phyloP scores from a whole-genome alignment of 2,797 vertebrate species.

The Alauda arvensis region DNA sequence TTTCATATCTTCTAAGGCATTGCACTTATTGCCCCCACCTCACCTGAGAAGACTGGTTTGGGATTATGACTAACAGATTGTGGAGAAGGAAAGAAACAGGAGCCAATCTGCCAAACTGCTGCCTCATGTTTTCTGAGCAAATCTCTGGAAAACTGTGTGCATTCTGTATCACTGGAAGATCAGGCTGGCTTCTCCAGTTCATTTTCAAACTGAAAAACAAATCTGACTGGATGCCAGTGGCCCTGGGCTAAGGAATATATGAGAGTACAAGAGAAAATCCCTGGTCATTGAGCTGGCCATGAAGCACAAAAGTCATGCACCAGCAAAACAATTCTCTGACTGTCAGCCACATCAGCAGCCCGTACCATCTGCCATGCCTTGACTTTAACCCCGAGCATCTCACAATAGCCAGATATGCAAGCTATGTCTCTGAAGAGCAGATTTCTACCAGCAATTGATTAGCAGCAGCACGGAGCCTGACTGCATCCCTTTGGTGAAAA shows the following conservation, averaged over 20 bases:
- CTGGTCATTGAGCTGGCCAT: rapidly evolving
- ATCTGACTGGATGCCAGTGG: background rate
- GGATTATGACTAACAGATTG: background rate
- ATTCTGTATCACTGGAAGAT: background rate
- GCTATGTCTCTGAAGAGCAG: background rate
- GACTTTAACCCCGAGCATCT: background rate
- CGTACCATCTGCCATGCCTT: background rate
- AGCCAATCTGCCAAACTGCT: background rate
- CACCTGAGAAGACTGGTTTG: background rate
- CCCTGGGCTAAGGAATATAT: background rate
- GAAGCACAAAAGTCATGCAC: background rate
- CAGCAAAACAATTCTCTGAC: background rate
- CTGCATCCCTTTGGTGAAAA: background rate
- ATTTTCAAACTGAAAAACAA: background rate
- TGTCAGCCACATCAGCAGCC: background rate
- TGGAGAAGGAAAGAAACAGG: background rate
- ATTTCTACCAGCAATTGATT: background rate
- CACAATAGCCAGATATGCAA: background rate
- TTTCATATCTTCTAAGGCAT: background rate
- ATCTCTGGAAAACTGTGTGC: background rate
- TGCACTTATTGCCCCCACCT: background rate
- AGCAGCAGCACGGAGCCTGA: background rate
- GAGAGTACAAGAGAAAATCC: background rate
- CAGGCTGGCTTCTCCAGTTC: background rate
- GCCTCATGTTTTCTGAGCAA: background rate